Conservation (phyloP, 2,888 invertebrate genomes). For the Notodonta ziczac region DNA sequence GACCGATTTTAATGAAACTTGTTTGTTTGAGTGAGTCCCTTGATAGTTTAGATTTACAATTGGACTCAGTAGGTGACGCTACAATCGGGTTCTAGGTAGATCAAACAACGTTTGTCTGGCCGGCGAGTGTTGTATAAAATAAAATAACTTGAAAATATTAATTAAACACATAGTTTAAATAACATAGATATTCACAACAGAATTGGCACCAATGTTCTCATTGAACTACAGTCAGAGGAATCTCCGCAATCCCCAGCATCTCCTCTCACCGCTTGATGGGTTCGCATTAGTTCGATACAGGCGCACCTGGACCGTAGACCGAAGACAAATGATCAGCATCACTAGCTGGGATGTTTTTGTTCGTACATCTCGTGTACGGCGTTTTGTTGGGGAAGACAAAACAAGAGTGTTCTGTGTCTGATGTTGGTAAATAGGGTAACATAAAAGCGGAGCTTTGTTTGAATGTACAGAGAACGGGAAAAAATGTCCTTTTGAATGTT, state of each 20-base stretch:
- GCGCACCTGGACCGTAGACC: constrained; percentile 39
- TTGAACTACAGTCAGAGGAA: constrained; percentile 5
- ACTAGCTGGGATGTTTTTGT: neutral
- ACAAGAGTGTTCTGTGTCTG: neutral
- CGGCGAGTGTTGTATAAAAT: too few relatives aligned
- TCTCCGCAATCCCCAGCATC: constrained; percentile 11
- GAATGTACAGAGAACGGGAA: neutral
- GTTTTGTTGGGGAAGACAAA: neutral
- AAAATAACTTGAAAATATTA: too few relatives aligned
- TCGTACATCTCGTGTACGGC: neutral
- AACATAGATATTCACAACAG: too few relatives aligned
- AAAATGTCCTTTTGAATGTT: too few relatives aligned
- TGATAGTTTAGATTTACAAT: too few relatives aligned
- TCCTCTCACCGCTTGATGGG: constrained; percentile 36
- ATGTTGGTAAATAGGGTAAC: constrained; percentile 4
- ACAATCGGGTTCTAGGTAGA: too few relatives aligned
- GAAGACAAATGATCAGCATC: constrained; percentile 37
- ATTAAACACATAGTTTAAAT: too few relatives aligned
- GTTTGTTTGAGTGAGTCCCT: too few relatives aligned
- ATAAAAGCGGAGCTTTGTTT: neutral
- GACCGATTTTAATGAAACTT: too few relatives aligned
- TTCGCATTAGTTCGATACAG: constrained; percentile 37
- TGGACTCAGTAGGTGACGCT: too few relatives aligned
- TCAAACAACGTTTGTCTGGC: too few relatives aligned
- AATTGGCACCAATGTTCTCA: too few relatives aligned